These are phyloP conservation scores for Hyles lineata DNA, from an alignment of 2,888 invertebrate genomes.

Conservation along the genomic window DNA sequence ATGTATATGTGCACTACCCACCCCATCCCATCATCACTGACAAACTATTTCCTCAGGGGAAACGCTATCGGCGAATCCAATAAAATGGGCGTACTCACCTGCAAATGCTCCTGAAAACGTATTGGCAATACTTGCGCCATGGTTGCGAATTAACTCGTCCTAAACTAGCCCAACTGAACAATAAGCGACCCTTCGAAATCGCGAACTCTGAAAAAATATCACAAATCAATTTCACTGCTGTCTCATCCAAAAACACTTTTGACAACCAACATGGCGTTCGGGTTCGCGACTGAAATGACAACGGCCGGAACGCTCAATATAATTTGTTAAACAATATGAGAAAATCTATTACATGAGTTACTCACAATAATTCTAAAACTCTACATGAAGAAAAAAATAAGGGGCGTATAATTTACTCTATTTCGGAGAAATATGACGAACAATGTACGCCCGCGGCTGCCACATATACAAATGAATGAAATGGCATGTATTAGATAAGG, in stretches of 20 bases:
- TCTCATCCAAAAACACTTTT: slow-evolving; percentile 83
- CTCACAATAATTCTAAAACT: slow-evolving; percentile 71
- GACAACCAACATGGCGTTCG: slow-evolving; percentile 85
- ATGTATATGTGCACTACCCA: slow-evolving; percentile 21
- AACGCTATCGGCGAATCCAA: slow-evolving; percentile 68
- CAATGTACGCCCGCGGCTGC: slow-evolving; percentile 77
- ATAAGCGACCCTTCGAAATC: slow-evolving; percentile 70
- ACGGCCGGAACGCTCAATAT: slow-evolving; percentile 58
- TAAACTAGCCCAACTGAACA: slow-evolving; percentile 67
- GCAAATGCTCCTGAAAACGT: slow-evolving; percentile 99
- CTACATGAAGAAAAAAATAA: slow-evolving; percentile 76
- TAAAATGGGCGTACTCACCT: slow-evolving; percentile 90
- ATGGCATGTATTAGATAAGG: slow-evolving; percentile 61
- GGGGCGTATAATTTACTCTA: slow-evolving; percentile 55
- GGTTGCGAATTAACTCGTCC: slow-evolving; percentile 66
- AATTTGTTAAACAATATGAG: slow-evolving; percentile 28
- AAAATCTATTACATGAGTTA: slow-evolving; percentile 49
- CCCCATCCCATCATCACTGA: slow-evolving; percentile 39
- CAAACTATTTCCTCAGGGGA: slow-evolving; percentile 55
- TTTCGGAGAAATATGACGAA: slow-evolving; percentile 69
- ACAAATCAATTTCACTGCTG: slow-evolving; percentile 80
- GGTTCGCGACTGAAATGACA: slow-evolving; percentile 69
- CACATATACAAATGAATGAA: slow-evolving; percentile 84
- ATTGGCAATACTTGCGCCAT: slow-evolving; percentile 96
- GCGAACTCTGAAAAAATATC: slow-evolving; percentile 80